Evolutionary conservation across 2,113 vertebrate species (phyloP).

Genomic region (Shinisaurus crocodilurus): DNA sequence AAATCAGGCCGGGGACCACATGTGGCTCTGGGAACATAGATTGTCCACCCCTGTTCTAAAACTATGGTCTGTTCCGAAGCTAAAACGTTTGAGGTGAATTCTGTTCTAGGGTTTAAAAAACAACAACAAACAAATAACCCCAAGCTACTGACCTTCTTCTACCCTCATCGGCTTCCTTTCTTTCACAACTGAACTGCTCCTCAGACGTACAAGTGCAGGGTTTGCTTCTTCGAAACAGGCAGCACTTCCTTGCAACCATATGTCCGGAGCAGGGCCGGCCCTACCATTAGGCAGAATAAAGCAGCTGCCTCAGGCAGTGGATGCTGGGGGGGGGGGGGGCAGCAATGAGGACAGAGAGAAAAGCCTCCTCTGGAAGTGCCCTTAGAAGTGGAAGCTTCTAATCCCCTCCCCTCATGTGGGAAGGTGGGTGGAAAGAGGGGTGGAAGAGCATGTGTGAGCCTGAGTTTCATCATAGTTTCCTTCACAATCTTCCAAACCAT

Average conservation of each 20-base stretch:
- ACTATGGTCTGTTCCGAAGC: background rate
- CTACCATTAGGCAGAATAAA: background rate
- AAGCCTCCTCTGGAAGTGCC: too few species aligned
- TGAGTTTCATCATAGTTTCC: background rate
- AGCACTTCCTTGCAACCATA: background rate
- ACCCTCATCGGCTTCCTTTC: background rate
- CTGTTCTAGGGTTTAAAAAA: background rate
- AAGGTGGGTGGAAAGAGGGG: too few species aligned
- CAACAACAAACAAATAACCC: background rate
- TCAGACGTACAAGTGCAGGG: too few species aligned
- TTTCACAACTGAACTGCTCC: background rate
- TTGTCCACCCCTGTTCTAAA: background rate
- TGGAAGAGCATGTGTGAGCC: background rate
- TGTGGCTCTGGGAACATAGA: too few species aligned
- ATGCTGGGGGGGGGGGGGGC: background rate
- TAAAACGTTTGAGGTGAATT: background rate
- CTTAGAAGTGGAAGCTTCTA: background rate
- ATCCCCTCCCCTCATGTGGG: background rate
- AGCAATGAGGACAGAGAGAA: background rate
- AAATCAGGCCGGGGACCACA: too few species aligned
- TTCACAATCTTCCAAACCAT: background rate
- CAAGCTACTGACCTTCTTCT: background rate
- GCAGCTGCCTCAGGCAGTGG: background rate
- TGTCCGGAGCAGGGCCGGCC: background rate
- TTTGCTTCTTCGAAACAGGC: too few species aligned